phyloP scores from a whole-genome alignment of 2,113 vertebrate species.

The Nannospalax galili region DNA sequence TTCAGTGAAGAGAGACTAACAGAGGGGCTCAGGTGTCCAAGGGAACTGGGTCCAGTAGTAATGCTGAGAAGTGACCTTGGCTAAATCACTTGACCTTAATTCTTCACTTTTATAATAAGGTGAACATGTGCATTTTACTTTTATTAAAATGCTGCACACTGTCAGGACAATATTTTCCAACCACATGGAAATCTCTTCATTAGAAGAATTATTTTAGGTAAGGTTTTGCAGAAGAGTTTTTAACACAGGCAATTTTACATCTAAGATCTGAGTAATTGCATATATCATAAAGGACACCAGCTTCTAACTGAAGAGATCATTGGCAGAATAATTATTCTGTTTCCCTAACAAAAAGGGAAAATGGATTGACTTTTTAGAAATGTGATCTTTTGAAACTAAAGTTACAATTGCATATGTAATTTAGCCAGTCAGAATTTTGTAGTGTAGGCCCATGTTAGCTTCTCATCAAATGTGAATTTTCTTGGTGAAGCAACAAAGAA shows the following conservation, averaged over 20 bases:
- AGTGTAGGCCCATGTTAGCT: slow-evolving; percentile 27
- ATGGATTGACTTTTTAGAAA: slow-evolving; percentile 42
- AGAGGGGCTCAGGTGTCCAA: slow-evolving; percentile 48
- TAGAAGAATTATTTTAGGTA: slow-evolving; percentile 47
- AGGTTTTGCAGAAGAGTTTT: slow-evolving; percentile 49
- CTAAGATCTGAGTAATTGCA: slow-evolving; percentile 42
- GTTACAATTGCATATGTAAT: slow-evolving; percentile 49
- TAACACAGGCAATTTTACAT: slow-evolving; percentile 21
- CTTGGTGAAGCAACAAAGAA: slow-evolving; percentile 30
- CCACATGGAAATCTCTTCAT: slow-evolving; percentile 32
- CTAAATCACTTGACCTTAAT: slow-evolving; percentile 57
- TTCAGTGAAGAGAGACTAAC: slow-evolving; percentile 28
- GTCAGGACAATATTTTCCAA: slow-evolving; percentile 42
- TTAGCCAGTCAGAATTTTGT: slow-evolving; percentile 55
- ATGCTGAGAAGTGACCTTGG: slow-evolving; percentile 49
- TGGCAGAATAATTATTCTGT: slow-evolving; percentile 47
- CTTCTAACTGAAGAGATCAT: slow-evolving; percentile 26
- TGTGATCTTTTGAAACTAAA: slow-evolving; percentile 55
- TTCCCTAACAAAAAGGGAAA: slow-evolving; percentile 10
- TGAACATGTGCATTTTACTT: slow-evolving; percentile 38
- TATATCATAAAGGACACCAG: not conserved
- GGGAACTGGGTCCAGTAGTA: not conserved
- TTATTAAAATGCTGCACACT: slow-evolving; percentile 45
- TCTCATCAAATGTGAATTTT: slow-evolving; percentile 24
- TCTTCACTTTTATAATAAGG: slow-evolving; percentile 59